phyloP scores from a whole-genome alignment of 2,888 invertebrate genomes.

The Charanyca ferruginea region DNA sequence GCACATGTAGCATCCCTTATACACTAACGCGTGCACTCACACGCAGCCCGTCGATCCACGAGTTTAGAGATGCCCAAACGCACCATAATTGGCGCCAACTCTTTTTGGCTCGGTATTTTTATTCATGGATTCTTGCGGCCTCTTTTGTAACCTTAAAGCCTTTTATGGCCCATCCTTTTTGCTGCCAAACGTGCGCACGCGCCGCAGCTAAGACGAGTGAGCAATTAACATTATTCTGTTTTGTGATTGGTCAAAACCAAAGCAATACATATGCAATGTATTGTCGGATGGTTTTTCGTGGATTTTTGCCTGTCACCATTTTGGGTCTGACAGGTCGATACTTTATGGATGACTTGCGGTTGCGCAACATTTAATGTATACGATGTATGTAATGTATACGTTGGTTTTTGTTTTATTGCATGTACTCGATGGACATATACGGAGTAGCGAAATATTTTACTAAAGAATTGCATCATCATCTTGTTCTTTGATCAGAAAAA shows the following conservation, averaged over 20 bases:
- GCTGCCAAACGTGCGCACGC: conserved; percentile 73
- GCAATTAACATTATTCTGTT: conserved; percentile 80
- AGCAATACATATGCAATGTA: conserved; percentile 53
- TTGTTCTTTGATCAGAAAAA: conserved; percentile 45
- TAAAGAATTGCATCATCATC: conserved; percentile 54
- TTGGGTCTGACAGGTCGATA: conserved; percentile 49
- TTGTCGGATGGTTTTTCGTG: conserved; percentile 51
- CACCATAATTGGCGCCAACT: conserved; percentile 81
- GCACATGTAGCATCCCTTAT: conserved; percentile 35
- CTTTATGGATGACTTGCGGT: conserved; percentile 59
- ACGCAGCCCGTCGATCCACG: conserved; percentile 73
- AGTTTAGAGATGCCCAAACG: conserved; percentile 77
- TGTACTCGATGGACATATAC: conserved; percentile 26
- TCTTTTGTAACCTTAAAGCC: conserved; percentile 74
- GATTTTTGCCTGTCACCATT: conserved; percentile 49
- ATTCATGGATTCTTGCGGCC: conserved; percentile 82
- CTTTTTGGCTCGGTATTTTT: conserved; percentile 84
- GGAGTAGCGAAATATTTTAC: conserved; percentile 53
- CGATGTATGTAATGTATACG: conserved; percentile 56
- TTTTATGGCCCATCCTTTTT: conserved; percentile 76
- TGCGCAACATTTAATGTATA: conserved; percentile 53
- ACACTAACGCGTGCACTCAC: conserved; percentile 58
- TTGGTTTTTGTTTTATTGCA: conserved; percentile 49
- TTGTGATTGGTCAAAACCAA: conserved; percentile 62
- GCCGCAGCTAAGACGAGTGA: conserved; percentile 75